These are phyloP conservation scores for Heliconius eleuchia DNA, from an alignment of 1,140 invertebrate species.

Conservation along the genomic window DNA sequence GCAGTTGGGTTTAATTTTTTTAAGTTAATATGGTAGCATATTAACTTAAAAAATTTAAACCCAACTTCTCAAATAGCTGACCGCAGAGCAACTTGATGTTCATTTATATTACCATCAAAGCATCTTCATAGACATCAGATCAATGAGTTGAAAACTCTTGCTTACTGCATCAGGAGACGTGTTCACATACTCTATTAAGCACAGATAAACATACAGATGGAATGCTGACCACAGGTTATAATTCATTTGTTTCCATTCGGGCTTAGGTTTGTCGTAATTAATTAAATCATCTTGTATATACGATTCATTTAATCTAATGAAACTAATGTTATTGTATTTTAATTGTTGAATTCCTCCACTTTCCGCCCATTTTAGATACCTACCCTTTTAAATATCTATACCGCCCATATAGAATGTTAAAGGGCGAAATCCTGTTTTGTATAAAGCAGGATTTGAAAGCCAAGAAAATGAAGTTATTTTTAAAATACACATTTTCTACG, in stretches of 20 bases:
- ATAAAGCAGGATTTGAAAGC: too few species aligned
- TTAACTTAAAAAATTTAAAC: conserved; percentile 15
- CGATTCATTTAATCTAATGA: background rate
- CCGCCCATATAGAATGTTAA: too few species aligned
- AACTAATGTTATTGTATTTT: background rate
- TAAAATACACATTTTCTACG: too few species aligned
- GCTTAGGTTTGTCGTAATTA: conserved; percentile 30
- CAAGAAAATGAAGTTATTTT: too few species aligned
- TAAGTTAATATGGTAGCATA: background rate
- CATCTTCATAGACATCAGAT: conserved; percentile 39
- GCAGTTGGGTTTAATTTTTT: too few species aligned
- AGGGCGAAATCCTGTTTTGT: too few species aligned
- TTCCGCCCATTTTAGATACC: too few species aligned
- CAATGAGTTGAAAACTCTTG: conserved; percentile 58
- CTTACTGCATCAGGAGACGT: conserved; percentile 54
- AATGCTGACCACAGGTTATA: conserved; percentile 53
- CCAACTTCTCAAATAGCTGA: conserved; percentile 38
- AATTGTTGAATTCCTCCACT: background rate
- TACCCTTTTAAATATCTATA: too few species aligned
- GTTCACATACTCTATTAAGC: conserved; percentile 75
- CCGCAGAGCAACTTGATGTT: conserved; percentile 57
- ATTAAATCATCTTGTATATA: conserved; percentile 32
- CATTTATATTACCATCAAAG: conserved; percentile 48
- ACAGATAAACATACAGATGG: conserved; percentile 61
- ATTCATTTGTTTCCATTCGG: conserved; percentile 37